Evolutionary conservation across 2,888 invertebrate species (phyloP), one percentile per base, ranked within the genome.

Genomic region (Xestobium rufovillosum): DNA sequence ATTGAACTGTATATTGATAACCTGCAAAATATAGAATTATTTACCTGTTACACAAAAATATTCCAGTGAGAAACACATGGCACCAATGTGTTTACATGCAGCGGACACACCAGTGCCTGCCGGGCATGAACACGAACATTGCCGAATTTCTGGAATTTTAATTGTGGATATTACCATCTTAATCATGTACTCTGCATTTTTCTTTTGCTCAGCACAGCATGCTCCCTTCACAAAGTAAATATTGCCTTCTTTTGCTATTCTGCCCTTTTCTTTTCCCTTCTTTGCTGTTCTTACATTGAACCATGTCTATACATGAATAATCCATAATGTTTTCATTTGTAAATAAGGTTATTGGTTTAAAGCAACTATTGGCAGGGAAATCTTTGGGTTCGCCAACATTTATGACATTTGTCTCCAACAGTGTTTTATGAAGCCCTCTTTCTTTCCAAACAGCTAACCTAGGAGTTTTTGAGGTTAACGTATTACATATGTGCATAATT

Each of bases 201-300:
- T 19, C 23, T 19, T 19, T n/a, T 19, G 23, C n/a, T 19, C 23
- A 8, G 23, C 23, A 19, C 23, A 19, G n/a, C 23, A 19, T n/a
- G 6, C n/a, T 19, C 23, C 23, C n/a, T 19, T 19, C 6, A 19
- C n/a, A n/a, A 19, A 19, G n/a, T 19, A 19, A 19, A 19, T 6
- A n/a, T 19, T 19, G 6, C 23, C 23, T 8, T n/a, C n/a, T 19
- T n/a, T 19, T 19, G 23, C 23, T 8, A 19, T 19, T 19, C 23
- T 19, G n/a, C 23, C 23, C n/a, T 19, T 19, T 19, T 19, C 23
- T 19, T 19, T 19, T n/a, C 23, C 23, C 23, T 19, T 19, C n/a
- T 19, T 19, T 19, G 23, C 23, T 8, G 6, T 19, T 19, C 23
- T 19, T 19, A n/a, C 23, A 19, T 8, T 6, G n/a, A 19, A 19